Base-by-base conservation (phyloP, 1,140 invertebrate genomes). In the Diabrotica virgifera region DNA sequence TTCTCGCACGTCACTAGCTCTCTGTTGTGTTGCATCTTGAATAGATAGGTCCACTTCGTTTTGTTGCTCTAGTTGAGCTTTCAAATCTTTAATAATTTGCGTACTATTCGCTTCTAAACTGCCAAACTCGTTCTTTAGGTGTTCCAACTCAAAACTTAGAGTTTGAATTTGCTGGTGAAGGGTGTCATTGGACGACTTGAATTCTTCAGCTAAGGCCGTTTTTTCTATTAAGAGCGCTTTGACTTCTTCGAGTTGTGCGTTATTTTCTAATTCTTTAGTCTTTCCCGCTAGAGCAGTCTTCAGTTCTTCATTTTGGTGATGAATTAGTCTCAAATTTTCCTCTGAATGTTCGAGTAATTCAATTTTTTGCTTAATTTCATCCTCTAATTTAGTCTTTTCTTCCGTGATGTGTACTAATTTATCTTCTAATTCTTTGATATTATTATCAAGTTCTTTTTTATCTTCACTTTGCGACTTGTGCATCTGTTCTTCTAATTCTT, bases 381-480 rank as follows among this genome's bases (percentile, higher is more conserved):
- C 10, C 5, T 66, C 59, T 40, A 51, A 50, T 53, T 63, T 54
- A 38, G 24, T 11, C n/a, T 46, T 46, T 46, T 46, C 40, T 46
- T 46, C 40, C 3, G n/a, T 46, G 8, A 46, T 46, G 24, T 24
- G 24, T 24, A 24, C 1, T 24, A 24, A 24, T 24, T 24, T 24
- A 8, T 10, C 55, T 57, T 57, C 36, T 13, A 80, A 68, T 65
- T 76, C 67, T 62, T 52, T 69, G 51, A 11, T 75, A 70, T 40
- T 72, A 55, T 7, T 46, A 6, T 53, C 64, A 63, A 11, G 67
- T 51, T 13, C 72, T 65, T 37, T 24, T 2, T 24, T 24, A 24
- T 24, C 24, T 24, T 24, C 24, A 24, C 24, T 24, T 24, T 24
- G 24, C 24, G 24, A 24, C 24, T 24, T 24, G n/a, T n/a, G n/a